Base-by-base conservation (phyloP, 2,888 invertebrate genomes). In the Philonicus albiceps region DNA sequence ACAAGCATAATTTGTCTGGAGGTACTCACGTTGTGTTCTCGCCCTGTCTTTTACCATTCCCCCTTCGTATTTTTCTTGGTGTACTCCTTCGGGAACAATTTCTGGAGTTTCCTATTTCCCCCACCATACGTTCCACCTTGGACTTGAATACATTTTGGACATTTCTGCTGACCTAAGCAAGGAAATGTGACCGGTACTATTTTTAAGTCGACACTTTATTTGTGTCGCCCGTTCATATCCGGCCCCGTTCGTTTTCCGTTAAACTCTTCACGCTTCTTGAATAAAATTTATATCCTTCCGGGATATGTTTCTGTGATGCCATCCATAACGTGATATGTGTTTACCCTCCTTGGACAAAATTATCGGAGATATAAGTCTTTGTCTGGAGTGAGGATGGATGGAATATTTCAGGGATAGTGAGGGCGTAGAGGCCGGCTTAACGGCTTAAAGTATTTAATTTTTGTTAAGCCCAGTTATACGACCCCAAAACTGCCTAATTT, bases 301-400 rank as follows among this genome's bases (percentile, higher is more conserved):
- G 84, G 73, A 84, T 72, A 73, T 40, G 37, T 84, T 84, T 73
- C 84, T 84, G 84, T 84, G 84, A 73, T 49, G 30, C 72, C 84
- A 84, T 84, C 84, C 84, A 73, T 84, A 64, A 73, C 84, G 84
- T 84, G 73, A 84, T 73, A 73, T 84, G 73, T 84, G 84, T 73
- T 84, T 73, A 73, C 43, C 64, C 84, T 37, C 22, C 11, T 30
- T 22, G 73, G 40, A 73, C 72, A 84, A 73, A 73, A 84, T 84
- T 84, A 43, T 84, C 43, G 89, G 89, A 88, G 88, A 92, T 92
- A 91, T 90, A 93, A 83, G 55, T 83, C 81, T 64, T 83, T 64
- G 81, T 64, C 64, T 34, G 22, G 22, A 11, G 22, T 13, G 27
- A 22, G 81, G 34, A 55, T 37, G 64, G 53, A 83, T 55, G 34